Base-by-base conservation (phyloP, 2,113 vertebrate species). In the Bagarius yarrelli region DNA sequence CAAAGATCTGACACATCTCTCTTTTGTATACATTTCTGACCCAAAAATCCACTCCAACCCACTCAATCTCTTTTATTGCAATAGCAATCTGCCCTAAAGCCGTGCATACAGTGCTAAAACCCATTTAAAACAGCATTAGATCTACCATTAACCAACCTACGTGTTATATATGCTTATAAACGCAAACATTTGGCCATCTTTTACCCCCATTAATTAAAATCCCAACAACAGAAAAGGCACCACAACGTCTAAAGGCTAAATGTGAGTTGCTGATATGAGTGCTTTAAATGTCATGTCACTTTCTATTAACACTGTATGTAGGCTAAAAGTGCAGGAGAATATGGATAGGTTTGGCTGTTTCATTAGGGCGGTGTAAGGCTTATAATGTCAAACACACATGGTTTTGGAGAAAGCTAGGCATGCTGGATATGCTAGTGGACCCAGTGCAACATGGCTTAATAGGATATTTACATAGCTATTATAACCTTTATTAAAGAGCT, bases 241-340 rank as follows among this genome's bases (percentile, higher is more conserved):
- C 36, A 25, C 69, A 76, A 61, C 23, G 63, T 81, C 73, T 34
- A 56, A 64, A 11, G 0, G 19, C 53, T 40, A 57, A 63, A 23
- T 75, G 79, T 44, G n/a, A 66, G 59, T 30, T 53, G 47, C 30
- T 74, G 79, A 81, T 75, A 75, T 2, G 57, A 66, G 36, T 61
- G 57, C n/a, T 80, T 76, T 71, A 70, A 80, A 83, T 76, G 78
- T 70, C 78, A 80, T 9, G 55, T 40, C 61, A 76, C 50, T 81
- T 84, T 67, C 56, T 81, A 77, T 80, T 70, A 23, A 18, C 16
- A 34, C 5, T 75, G 36, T 76, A 44, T 27, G 34, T 50, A 50
- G 60, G 27, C n/a, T 69, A 53, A 70, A 36, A 59, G 30, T 75
- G 52, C 11, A 70, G 67, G 36, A 73, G 16, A 47, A 47, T 27